Evolutionary conservation across 92 coral and sea anemone genomes (phyloP).

Genomic region (Micromussa lordhowensis): DNA sequence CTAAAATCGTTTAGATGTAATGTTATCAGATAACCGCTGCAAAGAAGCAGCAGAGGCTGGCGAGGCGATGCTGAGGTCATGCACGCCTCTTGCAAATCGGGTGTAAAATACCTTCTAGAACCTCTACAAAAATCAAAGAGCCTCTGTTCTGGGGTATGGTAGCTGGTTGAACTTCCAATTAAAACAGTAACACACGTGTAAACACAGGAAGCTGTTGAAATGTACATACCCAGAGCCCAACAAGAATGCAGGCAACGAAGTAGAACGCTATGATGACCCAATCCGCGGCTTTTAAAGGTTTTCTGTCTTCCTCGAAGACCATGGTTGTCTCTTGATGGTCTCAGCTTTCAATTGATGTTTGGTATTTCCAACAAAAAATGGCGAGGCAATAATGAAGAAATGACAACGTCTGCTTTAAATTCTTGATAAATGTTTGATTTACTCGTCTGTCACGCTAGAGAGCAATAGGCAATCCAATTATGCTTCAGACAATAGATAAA

Average conservation of each 20-base stretch:
- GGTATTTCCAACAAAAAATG: background rate
- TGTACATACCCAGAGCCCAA: conserved; percentile 83
- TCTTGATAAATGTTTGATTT: background rate
- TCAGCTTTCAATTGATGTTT: background rate
- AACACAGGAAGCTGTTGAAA: background rate
- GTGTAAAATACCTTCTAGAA: background rate
- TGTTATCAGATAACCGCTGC: background rate
- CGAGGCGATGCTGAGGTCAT: background rate
- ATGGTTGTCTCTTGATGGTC: background rate
- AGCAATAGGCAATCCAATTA: no score
- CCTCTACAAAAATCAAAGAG: background rate
- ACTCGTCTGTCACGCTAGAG: no score
- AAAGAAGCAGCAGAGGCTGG: background rate
- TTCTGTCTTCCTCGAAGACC: conserved; percentile 22
- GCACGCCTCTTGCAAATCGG: background rate
- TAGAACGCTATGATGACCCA: conserved; percentile 86
- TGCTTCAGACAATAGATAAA: no score
- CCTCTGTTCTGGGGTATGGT: background rate
- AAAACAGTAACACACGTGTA: no score
- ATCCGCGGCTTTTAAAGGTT: conserved; percentile 68
- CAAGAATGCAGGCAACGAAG: conserved; percentile 77
- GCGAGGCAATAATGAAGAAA: background rate
- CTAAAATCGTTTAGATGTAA: background rate
- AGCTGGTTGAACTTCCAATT: background rate
- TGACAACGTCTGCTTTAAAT: background rate